Evolutionary conservation across 2,113 vertebrate species (phyloP), one percentile per base, ranked within the genome.

Genomic region (Cephalopholis sonnerati): DNA sequence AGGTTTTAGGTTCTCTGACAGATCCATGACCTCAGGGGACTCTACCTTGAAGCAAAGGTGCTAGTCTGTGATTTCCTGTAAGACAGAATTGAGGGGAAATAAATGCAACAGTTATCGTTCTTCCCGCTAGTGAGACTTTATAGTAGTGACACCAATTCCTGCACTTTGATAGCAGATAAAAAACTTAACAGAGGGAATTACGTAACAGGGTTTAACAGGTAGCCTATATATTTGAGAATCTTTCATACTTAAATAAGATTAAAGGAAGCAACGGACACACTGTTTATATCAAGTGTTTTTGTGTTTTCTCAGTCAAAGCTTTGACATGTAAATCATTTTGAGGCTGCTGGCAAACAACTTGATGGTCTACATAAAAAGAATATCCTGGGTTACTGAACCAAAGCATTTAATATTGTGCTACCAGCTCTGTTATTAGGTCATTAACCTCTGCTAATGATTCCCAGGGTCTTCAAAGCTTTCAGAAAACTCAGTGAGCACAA

Each of bases 391-490:
- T 39, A 29, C 22, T 78, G 20, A 80, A 53, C 58, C 74, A 69
- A 22, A 22, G 7, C 12, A 20, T 82, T 87, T 76, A 71, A 58
- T 79, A 24, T 51, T 22, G 13, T 32, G 32, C 69, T 65, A n/a
- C 13, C 63, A 54, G 74, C 27, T 74, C 63, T 70, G 65, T 77
- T 62, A 69, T 78, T 62, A 44, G 62, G n/a, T 74, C 62, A 79
- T 87, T 86, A 87, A 79, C 53, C 46, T 81, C 59, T 85, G 29
- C 13, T 81, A 85, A 90, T 86, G 27, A 29, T 51, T 86, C 51
- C 65, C 41, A 84, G 4, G 18, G 29, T 39, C 29, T 29, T 9
- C 41, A 44, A 76, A 15, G 12, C 68, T 70, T 39, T 77, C 41
- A 73, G 68, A 84, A 65, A 74, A 65, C 50, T 16, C 50, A 58